Evolutionary conservation across 1,140 invertebrate species (phyloP).

Genomic region (Cyclargus thomasi): DNA sequence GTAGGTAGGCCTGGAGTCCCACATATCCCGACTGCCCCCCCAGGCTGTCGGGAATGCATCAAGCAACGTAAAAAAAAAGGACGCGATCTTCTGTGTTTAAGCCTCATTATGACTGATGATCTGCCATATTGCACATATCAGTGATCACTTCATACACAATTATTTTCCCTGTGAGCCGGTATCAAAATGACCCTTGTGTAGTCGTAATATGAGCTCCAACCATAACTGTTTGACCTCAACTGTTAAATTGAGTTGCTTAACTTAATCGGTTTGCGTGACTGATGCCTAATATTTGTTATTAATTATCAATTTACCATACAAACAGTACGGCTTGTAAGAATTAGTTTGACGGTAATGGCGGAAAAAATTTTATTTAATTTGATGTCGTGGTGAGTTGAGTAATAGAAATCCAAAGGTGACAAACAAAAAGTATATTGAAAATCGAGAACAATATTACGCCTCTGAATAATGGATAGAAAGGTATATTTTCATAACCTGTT

Average conservation of each 20-base stretch:
- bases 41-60: no score
- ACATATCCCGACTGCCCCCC: no score
- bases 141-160: neutral
- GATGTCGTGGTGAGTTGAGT: no score
- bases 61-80: no score
- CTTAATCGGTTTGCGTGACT: conserved; percentile 17
- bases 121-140: conserved; percentile 8
- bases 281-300: conserved; percentile 14
- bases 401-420: no score
- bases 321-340: conserved; percentile 11
- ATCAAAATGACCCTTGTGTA: no score
- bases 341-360: neutral
- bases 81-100: neutral
- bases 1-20: no score
- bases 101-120: conserved; percentile 2
- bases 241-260: conserved; percentile 18
- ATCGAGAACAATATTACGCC: no score
- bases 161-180: neutral
- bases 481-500: no score
- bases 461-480: no score
- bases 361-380: neutral
- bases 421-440: no score
- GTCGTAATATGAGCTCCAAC: no score
- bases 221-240: neutral
- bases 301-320: conserved; percentile 16